Evolutionary conservation across 1,140 invertebrate species (phyloP), one percentile per base, ranked within the genome.

Genomic region (Ceratoteleas bidentatus): DNA sequence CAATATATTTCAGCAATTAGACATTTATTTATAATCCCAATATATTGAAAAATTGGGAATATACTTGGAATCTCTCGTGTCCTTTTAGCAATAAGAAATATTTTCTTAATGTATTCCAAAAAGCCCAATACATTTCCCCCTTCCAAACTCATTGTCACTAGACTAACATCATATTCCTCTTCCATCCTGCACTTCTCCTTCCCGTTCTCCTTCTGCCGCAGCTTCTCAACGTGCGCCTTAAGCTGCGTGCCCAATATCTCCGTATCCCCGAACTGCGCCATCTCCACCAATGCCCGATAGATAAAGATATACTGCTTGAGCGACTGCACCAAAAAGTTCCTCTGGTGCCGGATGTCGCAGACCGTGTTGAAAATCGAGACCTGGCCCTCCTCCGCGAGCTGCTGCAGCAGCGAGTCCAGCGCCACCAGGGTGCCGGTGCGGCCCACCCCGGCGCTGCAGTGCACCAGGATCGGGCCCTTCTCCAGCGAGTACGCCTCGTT

Each of bases 281-380:
- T 96, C 90, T 99, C 98, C 90, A 99, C 95, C 13, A 99, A 89
- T 52, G 98, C 96, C 54, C 97, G 96, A 91, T 99, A 99, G 70
- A 99, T 96, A 92, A 99, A 99, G 77, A 99, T 97, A 90, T 99
- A 99, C 93, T 99, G 98, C 94, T 99, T 98, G 93, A 73, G 49
- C 50, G 97, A 98, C 90, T 99, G 97, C 40, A 99, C 97, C 68
- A 99, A 93, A 90, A 98, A 97, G 89, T 98, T 98, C 84, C 97
- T 92, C 90, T 98, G 97, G 86, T 96, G 94, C 81, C 97, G 92
- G 78, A 98, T 92, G 88, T 97, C 97, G 85, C 95, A 97, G 45
- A 98, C 96, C 8, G 96, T 97, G 88, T 97, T 97, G 90, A 97
- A 98, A 40, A 98, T 96, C 10, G 97, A 95, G 3, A 96, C 96